phyloP scores from a whole-genome alignment of 2,888 invertebrate species.

The Cremastinae sp. region DNA sequence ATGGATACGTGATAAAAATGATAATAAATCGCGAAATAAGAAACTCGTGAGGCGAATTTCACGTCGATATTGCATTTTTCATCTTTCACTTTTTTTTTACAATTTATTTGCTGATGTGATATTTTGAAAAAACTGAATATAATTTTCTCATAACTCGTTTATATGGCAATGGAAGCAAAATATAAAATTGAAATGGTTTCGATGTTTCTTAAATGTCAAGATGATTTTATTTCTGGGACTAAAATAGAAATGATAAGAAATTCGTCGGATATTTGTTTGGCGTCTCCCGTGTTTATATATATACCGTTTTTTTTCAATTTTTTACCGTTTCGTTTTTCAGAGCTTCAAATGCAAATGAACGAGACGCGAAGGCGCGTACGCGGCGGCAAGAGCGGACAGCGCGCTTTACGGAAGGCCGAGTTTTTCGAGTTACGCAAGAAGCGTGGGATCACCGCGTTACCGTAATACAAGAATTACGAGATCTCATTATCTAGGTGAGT shows the following conservation, averaged over 20 bases:
- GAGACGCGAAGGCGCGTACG: not conserved
- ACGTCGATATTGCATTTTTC: conserved; percentile 16
- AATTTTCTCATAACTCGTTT: no score
- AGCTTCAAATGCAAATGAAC: conserved; percentile 29
- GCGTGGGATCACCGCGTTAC: conserved; percentile 73
- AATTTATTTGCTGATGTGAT: not conserved
- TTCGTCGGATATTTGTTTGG: not conserved
- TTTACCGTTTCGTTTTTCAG: not conserved
- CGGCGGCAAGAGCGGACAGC: not conserved
- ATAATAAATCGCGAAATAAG: conserved; percentile 31
- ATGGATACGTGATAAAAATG: conserved; percentile 26
- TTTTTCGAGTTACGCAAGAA: conserved; percentile 71
- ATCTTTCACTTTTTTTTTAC: not conserved
- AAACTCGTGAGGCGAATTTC: conserved; percentile 8
- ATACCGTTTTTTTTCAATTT: conserved; percentile 6
- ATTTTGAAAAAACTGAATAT: not conserved
- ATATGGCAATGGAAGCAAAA: no score
- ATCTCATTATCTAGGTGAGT: conserved; percentile 56
- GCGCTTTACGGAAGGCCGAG: conserved; percentile 69
- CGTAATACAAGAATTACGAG: conserved; percentile 63
- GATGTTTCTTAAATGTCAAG: no score
- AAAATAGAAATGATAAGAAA: no score
- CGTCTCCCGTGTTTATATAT: conserved; percentile 7
- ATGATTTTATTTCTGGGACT: no score
- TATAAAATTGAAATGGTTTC: no score